These are phyloP conservation scores for Pomatorhinus ruficollis DNA, from an alignment of 2,113 vertebrate species.

Conservation along the genomic window DNA sequence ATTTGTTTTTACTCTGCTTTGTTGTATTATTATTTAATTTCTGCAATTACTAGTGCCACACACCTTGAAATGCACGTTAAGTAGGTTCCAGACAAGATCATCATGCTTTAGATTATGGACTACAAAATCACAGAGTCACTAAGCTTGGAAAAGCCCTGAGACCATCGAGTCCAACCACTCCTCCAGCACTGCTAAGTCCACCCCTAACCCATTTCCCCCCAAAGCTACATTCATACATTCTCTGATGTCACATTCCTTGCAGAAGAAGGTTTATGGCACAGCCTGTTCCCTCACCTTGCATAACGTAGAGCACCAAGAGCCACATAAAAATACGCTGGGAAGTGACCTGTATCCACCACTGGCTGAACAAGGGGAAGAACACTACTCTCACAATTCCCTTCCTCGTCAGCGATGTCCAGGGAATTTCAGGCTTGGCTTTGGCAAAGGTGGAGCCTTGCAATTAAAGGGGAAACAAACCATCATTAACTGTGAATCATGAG, in stretches of 20 bases:
- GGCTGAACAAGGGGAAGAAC: slow-evolving; percentile 92
- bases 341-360: slow-evolving; percentile 98
- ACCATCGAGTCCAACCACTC: neutral
- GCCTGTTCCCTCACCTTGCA: slow-evolving; percentile 83
- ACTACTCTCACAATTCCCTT: slow-evolving; percentile 94
- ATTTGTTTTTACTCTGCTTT: neutral
- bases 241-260: neutral
- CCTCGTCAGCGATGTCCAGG: slow-evolving; percentile 90
- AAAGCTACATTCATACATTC: neutral
- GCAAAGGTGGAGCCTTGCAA: slow-evolving; percentile 93
- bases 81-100: neutral
- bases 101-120: neutral
- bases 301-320: slow-evolving; percentile 89
- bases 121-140: neutral
- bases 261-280: neutral
- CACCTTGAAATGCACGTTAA: neutral
- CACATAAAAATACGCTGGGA: slow-evolving; percentile 87
- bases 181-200: neutral
- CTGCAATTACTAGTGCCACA: neutral
- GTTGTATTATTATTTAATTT: neutral
- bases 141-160: neutral
- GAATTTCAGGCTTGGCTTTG: slow-evolving; percentile 96
- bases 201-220: neutral
- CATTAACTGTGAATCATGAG: neutral
- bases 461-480: neutral